A percentile compares a stretch with the other conserved stretches of the same genome.
Conservation (phyloP, 2,888 invertebrate genomes). For the Drosophila mercatorum region DNA sequence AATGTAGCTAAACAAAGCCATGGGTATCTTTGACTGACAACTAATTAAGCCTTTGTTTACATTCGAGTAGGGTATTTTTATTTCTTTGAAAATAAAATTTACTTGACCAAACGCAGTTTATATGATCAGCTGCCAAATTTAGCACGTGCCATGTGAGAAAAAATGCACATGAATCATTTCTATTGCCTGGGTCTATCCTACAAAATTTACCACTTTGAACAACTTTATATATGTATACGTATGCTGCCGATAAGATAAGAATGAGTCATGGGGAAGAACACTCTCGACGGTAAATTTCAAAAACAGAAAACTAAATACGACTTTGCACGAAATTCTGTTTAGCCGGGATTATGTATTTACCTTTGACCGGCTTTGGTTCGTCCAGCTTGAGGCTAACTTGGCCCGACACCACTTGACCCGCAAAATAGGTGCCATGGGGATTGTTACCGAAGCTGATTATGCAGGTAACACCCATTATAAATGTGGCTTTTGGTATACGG, state of each 20-base stretch:
- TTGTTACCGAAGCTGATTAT: slow-evolving; percentile 82
- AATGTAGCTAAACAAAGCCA: not conserved
- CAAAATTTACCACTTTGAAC: slow-evolving; percentile 16
- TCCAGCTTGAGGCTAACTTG: slow-evolving; percentile 70
- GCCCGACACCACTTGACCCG: slow-evolving; percentile 79
- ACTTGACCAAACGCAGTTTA: not conserved
- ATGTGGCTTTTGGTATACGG: slow-evolving; percentile 12
- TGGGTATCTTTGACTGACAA: no score
- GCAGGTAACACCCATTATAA: slow-evolving; percentile 76
- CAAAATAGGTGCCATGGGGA: slow-evolving; percentile 79
- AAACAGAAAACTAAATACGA: not conserved
- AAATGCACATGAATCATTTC: slow-evolving; percentile 35
- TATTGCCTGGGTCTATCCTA: slow-evolving; percentile 24
- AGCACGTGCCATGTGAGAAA: slow-evolving; percentile 25
- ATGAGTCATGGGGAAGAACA: slow-evolving; percentile 59
- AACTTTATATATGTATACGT: not conserved
- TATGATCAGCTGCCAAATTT: slow-evolving; percentile 4
- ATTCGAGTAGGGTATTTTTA: not conserved
- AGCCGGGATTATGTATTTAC: slow-evolving; percentile 40
- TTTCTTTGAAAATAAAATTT: no score
- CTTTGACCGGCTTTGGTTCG: slow-evolving; percentile 70
- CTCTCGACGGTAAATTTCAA: not conserved
- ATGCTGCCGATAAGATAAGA: slow-evolving; percentile 58
- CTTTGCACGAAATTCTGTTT: not conserved
- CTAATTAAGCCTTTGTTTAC: not conserved